A percentile compares a stretch with the other conserved stretches of the same genome.
Conservation (phyloP, 2,888 invertebrate species). For the Thymelicus lineola region DNA sequence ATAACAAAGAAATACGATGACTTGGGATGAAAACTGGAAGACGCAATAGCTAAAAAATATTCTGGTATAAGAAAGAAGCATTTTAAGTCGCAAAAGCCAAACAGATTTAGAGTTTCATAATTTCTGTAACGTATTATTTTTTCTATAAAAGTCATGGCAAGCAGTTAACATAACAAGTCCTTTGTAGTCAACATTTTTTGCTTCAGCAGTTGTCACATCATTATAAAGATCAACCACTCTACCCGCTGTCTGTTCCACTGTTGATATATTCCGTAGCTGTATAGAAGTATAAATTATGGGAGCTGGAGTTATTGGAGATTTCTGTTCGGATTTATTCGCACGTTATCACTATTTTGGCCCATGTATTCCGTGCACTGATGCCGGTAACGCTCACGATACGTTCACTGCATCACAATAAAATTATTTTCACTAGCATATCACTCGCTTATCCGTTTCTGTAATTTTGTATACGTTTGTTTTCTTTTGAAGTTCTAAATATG, state of each 20-base stretch:
- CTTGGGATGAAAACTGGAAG: no score
- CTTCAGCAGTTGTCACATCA: constrained; percentile 12
- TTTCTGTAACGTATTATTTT: no score
- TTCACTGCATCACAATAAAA: constrained; percentile 21
- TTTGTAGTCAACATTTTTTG: constrained; percentile 10
- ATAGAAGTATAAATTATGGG: constrained; percentile 16
- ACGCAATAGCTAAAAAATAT: no score
- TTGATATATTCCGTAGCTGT: neutral
- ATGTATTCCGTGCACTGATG: constrained; percentile 29
- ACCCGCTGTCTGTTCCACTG: no score
- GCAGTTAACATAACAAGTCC: neutral
- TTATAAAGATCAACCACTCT: neutral
- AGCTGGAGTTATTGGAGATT: constrained; percentile 23
- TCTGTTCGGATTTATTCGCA: constrained; percentile 20
- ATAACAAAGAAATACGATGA: no score
- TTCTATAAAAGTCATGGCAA: neutral
- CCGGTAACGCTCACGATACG: constrained; percentile 22
- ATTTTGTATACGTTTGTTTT: neutral
- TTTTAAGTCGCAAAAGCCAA: no score
- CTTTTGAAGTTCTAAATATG: no score
- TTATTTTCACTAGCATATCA: constrained; percentile 14
- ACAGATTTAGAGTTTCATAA: no score
- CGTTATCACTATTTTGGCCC: constrained; percentile 21
- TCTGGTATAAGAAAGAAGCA: no score
- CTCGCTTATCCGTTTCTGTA: neutral